Base-by-base conservation (phyloP, 1,140 invertebrate genomes). In the Bombyx mandarina region DNA sequence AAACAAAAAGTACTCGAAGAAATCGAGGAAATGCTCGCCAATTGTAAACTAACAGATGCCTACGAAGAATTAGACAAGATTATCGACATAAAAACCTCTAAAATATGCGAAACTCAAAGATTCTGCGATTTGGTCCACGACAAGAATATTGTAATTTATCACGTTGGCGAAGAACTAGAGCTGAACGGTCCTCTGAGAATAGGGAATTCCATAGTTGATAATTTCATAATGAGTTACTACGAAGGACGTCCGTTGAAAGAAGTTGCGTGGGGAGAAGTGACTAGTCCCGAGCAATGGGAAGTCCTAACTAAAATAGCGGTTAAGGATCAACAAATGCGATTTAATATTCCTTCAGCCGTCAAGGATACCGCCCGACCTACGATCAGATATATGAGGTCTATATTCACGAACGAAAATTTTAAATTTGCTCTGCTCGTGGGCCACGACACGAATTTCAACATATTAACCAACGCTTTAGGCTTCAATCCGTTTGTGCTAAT, bases 141-240 rank as follows among this genome's bases (percentile, higher is more conserved):
- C 9, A 68, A 67, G 53, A 73, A 73, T 66, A 22, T 56, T 22
- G 70, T 82, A 53, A 47, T 69, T 22, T 71, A 69, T 52, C 55
- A 67, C 71, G 43, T 68, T 51, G 75, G 73, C 0, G 50, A 72
- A 47, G 78, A 84, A 62, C 79, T 79, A 1, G 57, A 80, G 56
- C 48, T 83, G 6, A 54, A 60, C 18, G 83, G 83, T 9, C 75
- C 83, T 7, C 62, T 86, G 8, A 60, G 56, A 9, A 62, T 77
- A 8, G 68, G 68, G 4, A 86, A 84, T 60, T 54, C 63, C 1
- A 63, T 77, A 42, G 66, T 83, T 7, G 83, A 86, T 57, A 59
- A 70, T 0, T 86, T 83, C 61, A 49, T 79, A n/a, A 86, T 86
- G 83, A 71, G 75, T 45, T 82, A 73, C 49, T 86, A 83, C 45